Evolutionary conservation across 1,140 invertebrate species (phyloP), one percentile per base, ranked within the genome.

Genomic region (Coptotermes formosanus): DNA sequence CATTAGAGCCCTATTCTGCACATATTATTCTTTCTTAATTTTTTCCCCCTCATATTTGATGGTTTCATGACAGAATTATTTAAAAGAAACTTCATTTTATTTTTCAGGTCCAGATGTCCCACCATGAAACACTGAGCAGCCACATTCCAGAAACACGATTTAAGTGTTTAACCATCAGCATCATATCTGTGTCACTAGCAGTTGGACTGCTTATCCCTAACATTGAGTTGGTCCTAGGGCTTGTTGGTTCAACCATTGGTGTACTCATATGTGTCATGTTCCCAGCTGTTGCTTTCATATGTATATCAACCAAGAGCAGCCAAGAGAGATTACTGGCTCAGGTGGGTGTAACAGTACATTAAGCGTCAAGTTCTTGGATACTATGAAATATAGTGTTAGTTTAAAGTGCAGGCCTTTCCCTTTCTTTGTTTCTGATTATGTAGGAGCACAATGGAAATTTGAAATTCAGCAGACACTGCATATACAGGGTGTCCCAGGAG

Each of bases 191-290:
- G n/a, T 95, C 97, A 8, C 92, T 98, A 38, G 90, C 95, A 44
- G 93, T 95, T 85, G 96, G 96, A 7, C 92, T 98, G 81, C 89
- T 97, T 75, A 94, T 97, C 88, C 97, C 97, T 32, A 96, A 96
- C 89, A 97, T 99, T 87, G 98, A 99, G 92, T 93, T 99, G 88
- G 96, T 99, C 83, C 92, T 99, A 45, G 97, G 97, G 9, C 90
- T 99, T 52, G 95, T 98, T 85, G 98, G 98, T 23, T 97, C 98
- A 23, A 98, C 98, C 21, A 97, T 98, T 88, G 98, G 98, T 9
- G 96, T 97, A n/a, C 94, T 97, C 86, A 96, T 99, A 87, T 98
- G 97, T 89, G 94, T 98, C 25, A 96, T 99, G 88, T 96, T 98
- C 89, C 98, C 98, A 1, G 95, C 97, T 3, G 92, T 94, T 8